phyloP scores from a whole-genome alignment of 2,113 vertebrate species.

The Leucopsar rothschildi region DNA sequence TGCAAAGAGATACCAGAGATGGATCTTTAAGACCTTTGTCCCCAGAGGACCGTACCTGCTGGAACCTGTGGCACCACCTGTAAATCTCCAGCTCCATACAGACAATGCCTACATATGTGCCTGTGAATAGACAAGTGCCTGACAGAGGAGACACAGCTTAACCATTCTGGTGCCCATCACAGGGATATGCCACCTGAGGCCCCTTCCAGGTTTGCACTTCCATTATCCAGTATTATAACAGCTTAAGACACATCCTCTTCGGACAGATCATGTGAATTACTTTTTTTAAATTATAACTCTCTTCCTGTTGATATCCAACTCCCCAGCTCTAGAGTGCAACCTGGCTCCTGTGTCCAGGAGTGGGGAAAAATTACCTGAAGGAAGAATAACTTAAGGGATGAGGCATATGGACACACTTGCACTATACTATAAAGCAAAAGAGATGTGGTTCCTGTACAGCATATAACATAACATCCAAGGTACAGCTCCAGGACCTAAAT shows the following conservation, averaged over 20 bases:
- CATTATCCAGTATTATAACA: neutral
- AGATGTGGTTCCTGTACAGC: neutral
- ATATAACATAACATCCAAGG: neutral
- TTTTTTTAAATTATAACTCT: neutral
- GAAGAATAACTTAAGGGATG: neutral
- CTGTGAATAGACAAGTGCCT: neutral
- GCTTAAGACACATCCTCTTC: neutral
- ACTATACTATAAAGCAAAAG: neutral
- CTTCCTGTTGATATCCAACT: neutral
- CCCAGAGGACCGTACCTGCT: fast-evolving
- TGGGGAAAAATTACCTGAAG: neutral
- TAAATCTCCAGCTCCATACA: neutral
- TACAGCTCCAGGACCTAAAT: neutral
- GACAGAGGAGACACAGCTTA: neutral
- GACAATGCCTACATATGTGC: neutral
- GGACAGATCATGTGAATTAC: neutral
- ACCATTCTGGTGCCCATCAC: neutral
- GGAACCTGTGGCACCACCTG: neutral
- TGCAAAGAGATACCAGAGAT: neutral
- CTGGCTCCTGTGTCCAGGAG: neutral
- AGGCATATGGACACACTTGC: neutral
- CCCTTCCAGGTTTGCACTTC: neutral
- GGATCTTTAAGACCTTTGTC: neutral
- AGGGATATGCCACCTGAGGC: neutral
- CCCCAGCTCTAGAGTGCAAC: neutral